These are phyloP conservation scores for Melinaea marsaeus DNA, from an alignment of 2,888 invertebrate genomes.

Conservation along the genomic window DNA sequence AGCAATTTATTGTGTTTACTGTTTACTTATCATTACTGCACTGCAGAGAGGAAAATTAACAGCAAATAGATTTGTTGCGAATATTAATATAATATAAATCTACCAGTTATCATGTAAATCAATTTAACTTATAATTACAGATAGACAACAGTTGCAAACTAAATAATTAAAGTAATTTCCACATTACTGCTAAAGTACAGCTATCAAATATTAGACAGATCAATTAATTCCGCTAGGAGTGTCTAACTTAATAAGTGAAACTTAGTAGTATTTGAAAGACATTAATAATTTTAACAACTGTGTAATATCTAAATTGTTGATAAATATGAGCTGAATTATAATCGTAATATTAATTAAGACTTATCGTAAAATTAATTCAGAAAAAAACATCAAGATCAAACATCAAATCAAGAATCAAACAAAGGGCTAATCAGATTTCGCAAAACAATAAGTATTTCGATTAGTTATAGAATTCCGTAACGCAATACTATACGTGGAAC, in stretches of 20 bases:
- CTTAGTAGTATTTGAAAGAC: too few relatives aligned
- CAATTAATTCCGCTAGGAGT: constrained; percentile 14
- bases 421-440: constrained; percentile 58
- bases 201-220: background rate
- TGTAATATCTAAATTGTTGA: too few relatives aligned
- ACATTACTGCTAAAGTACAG: background rate
- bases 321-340: too few relatives aligned
- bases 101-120: too few relatives aligned
- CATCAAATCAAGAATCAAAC: constrained; percentile 31
- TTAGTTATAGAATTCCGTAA: constrained; percentile 70
- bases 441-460: constrained; percentile 56
- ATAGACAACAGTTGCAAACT: background rate
- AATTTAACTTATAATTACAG: too few relatives aligned
- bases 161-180: background rate
- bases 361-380: background rate
- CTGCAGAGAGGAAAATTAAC: background rate
- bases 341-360: too few relatives aligned
- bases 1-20: constrained; percentile 16
- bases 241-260: background rate
- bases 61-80: background rate
- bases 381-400: constrained; percentile 15
- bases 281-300: too few relatives aligned
- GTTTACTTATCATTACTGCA: background rate
- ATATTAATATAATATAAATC: background rate
- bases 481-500: constrained; percentile 72